Base-by-base conservation (phyloP, 2,888 invertebrate genomes). In the Plebejus melissa region DNA sequence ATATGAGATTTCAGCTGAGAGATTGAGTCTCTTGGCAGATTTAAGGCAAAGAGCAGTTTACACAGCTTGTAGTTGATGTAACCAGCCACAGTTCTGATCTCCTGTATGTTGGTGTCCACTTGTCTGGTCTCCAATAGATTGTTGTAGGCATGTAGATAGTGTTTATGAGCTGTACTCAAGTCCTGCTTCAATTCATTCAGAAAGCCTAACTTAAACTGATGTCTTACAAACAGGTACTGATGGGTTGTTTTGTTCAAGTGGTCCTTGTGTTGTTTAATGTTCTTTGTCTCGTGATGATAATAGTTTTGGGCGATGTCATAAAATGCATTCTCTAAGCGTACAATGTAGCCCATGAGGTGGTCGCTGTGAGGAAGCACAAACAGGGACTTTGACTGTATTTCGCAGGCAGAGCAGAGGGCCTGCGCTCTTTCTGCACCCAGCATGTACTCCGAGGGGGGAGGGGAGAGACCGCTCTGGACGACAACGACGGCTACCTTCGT, bases 151-250 rank as follows among this genome's bases (percentile, higher is more conserved):
- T 98, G 97, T 79, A 96, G 94, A 83, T 97, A 98, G 86, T 97
- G 97, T 95, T 97, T 97, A 82, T 97, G 95, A 16, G 98, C 98
- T 0, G 96, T 96, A 84, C 95, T 96, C 80, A 96, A 94, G 86
- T 99, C 99, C 86, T 98, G 98, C 82, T 97, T 97, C 79, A 99
- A 90, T 91, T 99, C 99, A 84, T 97, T 97, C 75, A 98, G 95
- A 91, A 98, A 99, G 0, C 97, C 99, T 87, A 99, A 96, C 93
- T 99, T 99, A 86, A 99, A 99, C 85, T 99, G 98, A 91, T 99
- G 99, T 54, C 99, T 94, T 41, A 99, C 98, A 94, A 97, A 97
- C 75, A 99, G 94, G 82, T 97, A 96, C 87, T 97, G 98, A 90
- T 99, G 99, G 32, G 97, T 96, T 13, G 96, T 97, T 90, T 98